These are phyloP conservation scores for Poecilia velifera DNA, from an alignment of 2,797 vertebrate species.

Conservation along the genomic window DNA sequence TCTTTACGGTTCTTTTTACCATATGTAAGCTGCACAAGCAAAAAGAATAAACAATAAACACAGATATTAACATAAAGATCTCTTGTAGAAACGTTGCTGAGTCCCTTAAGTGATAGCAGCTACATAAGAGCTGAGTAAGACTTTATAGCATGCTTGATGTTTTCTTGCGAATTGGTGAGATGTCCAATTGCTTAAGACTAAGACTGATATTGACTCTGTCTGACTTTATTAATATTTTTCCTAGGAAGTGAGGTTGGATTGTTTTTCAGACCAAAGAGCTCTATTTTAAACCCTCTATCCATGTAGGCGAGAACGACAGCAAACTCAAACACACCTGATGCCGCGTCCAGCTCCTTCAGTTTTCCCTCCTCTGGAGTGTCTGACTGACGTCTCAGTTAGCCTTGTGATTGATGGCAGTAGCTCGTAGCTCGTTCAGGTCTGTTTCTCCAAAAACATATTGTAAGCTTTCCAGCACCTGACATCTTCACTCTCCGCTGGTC, in stretches of 20 bases:
- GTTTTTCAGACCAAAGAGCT: background rate
- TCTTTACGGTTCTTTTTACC: background rate
- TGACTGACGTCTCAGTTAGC: background rate
- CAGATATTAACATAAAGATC: background rate
- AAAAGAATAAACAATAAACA: background rate
- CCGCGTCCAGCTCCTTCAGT: background rate
- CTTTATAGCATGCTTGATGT: background rate
- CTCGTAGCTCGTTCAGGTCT: background rate
- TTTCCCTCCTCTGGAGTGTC: background rate
- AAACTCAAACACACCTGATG: background rate
- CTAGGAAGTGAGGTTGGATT: background rate
- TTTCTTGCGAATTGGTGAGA: background rate
- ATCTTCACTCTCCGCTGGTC: background rate
- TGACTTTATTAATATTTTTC: background rate
- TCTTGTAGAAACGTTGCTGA: background rate
- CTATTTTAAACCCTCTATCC: background rate
- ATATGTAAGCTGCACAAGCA: background rate
- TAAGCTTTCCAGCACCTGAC: background rate
- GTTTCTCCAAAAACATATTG: background rate
- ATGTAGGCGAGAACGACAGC: background rate
- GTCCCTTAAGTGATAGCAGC: background rate
- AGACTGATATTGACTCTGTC: background rate
- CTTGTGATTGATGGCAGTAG: background rate
- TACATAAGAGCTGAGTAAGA: background rate
- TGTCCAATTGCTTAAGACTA: background rate